phyloP scores from a whole-genome alignment of 2,113 vertebrate genomes.

The Strix aluco region DNA sequence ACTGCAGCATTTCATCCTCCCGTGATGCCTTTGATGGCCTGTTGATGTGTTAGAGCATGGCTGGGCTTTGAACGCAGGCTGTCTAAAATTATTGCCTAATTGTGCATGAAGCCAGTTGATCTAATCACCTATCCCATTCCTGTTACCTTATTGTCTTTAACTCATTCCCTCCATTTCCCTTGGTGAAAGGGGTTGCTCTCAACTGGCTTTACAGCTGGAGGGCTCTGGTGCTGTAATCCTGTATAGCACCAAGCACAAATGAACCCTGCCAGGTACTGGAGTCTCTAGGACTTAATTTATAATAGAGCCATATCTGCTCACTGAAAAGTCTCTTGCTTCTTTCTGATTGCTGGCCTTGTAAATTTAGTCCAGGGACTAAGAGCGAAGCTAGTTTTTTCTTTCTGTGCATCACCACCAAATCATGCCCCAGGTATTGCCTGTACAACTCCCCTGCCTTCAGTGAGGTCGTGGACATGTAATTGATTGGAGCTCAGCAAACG shows the following conservation, averaged over 20 bases:
- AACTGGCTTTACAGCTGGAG: background rate
- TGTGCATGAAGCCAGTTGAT: background rate
- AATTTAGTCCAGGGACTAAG: background rate
- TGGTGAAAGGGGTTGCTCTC: background rate
- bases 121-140: background rate
- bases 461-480: background rate
- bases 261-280: background rate
- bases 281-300: background rate
- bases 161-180: background rate
- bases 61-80: background rate
- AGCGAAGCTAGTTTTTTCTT: background rate
- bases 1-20: background rate
- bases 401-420: background rate
- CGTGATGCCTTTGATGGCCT: background rate
- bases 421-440: background rate
- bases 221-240: background rate
- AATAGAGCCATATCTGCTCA: background rate
- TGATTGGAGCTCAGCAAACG: background rate
- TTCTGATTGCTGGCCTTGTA: background rate
- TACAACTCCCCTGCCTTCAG: background rate
- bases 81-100: background rate
- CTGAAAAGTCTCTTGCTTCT: background rate
- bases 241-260: background rate
- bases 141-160: background rate
- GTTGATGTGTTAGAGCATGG: background rate